A percentile compares a stretch with the other conserved stretches of the same genome.
Evolutionary conservation across 2,888 invertebrate genomes (phyloP).

Genomic region (Cactoblastis cactorum): DNA sequence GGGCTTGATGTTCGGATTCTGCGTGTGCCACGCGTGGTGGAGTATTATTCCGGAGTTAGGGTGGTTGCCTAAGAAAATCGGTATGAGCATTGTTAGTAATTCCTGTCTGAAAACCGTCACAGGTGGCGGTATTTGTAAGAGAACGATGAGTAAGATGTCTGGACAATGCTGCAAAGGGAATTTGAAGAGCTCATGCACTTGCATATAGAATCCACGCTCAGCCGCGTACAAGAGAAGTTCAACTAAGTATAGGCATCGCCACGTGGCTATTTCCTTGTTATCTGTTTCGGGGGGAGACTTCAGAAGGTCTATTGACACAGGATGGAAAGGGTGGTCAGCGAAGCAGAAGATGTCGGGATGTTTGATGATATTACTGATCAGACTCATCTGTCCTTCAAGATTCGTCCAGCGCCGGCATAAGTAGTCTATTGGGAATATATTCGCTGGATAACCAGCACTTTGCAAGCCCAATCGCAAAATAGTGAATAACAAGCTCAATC

Average conservation of each 20-base stretch:
- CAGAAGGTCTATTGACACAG: slow-evolving; percentile 91
- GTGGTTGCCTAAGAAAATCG: slow-evolving; percentile 96
- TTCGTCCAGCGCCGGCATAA: slow-evolving; percentile 96
- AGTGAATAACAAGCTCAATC: slow-evolving; percentile 89
- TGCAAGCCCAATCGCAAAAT: slow-evolving; percentile 90
- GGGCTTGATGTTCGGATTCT: slow-evolving; percentile 84
- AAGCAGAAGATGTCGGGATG: slow-evolving; percentile 96
- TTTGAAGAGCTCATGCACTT: slow-evolving; percentile 93
- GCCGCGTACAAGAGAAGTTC: slow-evolving; percentile 92
- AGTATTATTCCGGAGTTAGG: slow-evolving; percentile 97
- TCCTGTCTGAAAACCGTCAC: slow-evolving; percentile 90
- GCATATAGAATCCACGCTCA: slow-evolving; percentile 90
- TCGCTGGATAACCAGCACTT: slow-evolving; percentile 84
- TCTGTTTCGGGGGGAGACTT: slow-evolving; percentile 97
- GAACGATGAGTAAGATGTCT: slow-evolving; percentile 92
- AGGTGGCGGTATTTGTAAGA: slow-evolving; percentile 92
- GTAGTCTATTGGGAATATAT: slow-evolving; percentile 91
- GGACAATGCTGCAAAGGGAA: slow-evolving; percentile 96
- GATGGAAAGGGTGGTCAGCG: slow-evolving; percentile 93
- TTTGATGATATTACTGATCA: slow-evolving; percentile 91
- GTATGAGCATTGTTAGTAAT: slow-evolving; percentile 91
- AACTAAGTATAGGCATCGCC: slow-evolving; percentile 95
- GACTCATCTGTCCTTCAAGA: slow-evolving; percentile 94
- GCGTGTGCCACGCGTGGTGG: slow-evolving; percentile 97
- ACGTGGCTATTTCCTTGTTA: slow-evolving; percentile 94